phyloP scores from a whole-genome alignment of 2,797 vertebrate genomes.

The Monodelphis domestica region DNA sequence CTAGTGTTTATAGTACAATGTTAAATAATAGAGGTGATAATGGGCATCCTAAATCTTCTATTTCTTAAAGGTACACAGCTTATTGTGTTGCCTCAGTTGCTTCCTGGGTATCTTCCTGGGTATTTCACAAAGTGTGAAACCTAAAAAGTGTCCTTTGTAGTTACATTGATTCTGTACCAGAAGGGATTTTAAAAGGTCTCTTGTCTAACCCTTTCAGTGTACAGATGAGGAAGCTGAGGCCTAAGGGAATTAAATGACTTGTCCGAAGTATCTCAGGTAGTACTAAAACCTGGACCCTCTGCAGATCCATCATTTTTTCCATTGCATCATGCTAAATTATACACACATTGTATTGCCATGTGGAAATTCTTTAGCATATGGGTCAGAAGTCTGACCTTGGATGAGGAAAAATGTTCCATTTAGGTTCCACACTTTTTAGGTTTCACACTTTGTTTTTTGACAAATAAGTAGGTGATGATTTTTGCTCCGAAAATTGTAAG shows the following conservation, averaged over 20 bases:
- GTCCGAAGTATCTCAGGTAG: neutral
- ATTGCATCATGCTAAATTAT: neutral
- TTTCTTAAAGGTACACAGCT: neutral
- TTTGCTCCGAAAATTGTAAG: constrained; percentile 21
- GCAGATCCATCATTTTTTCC: neutral
- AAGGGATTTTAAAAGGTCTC: neutral
- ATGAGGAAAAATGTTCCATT: constrained; percentile 37
- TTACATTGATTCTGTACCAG: neutral
- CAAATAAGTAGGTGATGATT: constrained; percentile 42
- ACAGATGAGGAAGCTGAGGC: neutral
- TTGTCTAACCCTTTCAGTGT: neutral
- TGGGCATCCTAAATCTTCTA: too few relatives aligned
- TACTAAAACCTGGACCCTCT: neutral
- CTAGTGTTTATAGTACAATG: too few relatives aligned
- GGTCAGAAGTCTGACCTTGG: constrained; percentile 10
- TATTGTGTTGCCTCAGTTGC: neutral
- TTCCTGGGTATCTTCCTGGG: neutral
- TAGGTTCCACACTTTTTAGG: constrained; percentile 48
- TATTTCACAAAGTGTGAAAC: too few relatives aligned
- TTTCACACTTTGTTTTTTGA: neutral
- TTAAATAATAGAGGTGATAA: too few relatives aligned
- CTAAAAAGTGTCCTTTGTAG: too few relatives aligned
- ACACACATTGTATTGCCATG: neutral
- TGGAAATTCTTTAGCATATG: neutral
- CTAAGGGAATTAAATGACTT: neutral